Base-by-base conservation (phyloP, 2,797 vertebrate species). In the Brachymystax lenok region DNA sequence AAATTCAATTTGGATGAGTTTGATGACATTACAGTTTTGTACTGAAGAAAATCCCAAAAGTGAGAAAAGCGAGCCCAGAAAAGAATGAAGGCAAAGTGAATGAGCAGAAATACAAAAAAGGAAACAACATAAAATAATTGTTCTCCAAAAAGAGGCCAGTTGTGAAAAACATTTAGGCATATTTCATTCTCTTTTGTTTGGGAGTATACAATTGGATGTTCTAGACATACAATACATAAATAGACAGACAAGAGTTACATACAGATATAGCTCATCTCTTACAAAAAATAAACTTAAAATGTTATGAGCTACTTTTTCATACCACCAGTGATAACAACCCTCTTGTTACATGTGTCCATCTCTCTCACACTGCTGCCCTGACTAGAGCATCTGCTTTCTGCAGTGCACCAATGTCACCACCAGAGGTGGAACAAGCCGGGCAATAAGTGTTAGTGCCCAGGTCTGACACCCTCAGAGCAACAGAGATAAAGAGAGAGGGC, bases 241-340 rank as follows among this genome's bases (percentile, higher is more conserved):
- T 24, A 84, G 86, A 92, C 90, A 77, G 88, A 92, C 84, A 30
- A 27, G 81, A 82, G 79, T 77, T 87, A 88, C 90, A 84, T 81
- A 89, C 80, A 86, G 81, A 82, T 77, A 87, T 54, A 79, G 87
- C 85, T 91, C 87, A 82, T 89, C 79, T 74, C 77, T 88, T 83
- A 82, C 83, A 89, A 84, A 90, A 90, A 89, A 88, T 83, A 80
- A 81, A 93, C 89, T 85, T 88, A 86, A 86, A 87, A 93, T 88
- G 84, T 84, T 82, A 91, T 91, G 90, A 94, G 90, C 90, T 93
- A 93, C 89, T 87, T 86, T 77, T 87, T 84, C 82, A 78, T 80
- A 86, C 90, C 82, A 86, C 86, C 92, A 89, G 87, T 75, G 85
- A 84, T 85, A 85, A 85, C 88, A 77, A 79, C 83, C 86, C 70